phyloP scores from a whole-genome alignment of 2,113 vertebrate species.

The Labrus mixtus region DNA sequence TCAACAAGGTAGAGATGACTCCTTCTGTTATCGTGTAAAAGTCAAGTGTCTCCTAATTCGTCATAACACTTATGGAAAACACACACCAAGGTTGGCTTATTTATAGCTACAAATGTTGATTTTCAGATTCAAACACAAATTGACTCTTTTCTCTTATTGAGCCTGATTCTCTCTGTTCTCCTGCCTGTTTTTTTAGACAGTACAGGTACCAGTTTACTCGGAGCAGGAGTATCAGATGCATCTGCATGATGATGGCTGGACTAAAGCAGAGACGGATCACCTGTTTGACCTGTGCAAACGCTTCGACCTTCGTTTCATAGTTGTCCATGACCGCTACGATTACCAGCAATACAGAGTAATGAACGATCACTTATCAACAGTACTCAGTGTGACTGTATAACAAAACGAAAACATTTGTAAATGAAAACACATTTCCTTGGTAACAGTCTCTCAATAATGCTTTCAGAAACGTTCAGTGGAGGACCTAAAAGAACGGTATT shows the following conservation, averaged over 20 bases:
- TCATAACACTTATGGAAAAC: background rate
- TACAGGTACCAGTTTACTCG: conserved; percentile 96
- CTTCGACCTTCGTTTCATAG: conserved; percentile 95
- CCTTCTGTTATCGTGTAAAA: too few relatives aligned
- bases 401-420: background rate
- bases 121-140: background rate
- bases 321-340: conserved; percentile 97
- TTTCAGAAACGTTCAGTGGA: conserved; percentile 95
- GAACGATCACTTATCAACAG: background rate
- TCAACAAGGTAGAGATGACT: conserved; percentile 91
- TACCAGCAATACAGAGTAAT: conserved; percentile 98
- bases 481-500: conserved; percentile 97
- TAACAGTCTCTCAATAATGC: conserved; percentile 14
- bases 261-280: conserved; percentile 97
- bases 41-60: background rate
- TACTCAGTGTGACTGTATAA: background rate
- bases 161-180: background rate
- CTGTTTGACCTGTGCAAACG: conserved; percentile 96
- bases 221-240: conserved; percentile 99
- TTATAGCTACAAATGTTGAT: background rate
- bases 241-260: conserved; percentile 97
- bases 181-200: conserved; percentile 80
- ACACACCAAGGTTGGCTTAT: background rate
- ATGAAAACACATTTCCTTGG: background rate
- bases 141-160: background rate